phyloP scores from a whole-genome alignment of 2,797 vertebrate species.

The Sternarchorhynchus goeldii region DNA sequence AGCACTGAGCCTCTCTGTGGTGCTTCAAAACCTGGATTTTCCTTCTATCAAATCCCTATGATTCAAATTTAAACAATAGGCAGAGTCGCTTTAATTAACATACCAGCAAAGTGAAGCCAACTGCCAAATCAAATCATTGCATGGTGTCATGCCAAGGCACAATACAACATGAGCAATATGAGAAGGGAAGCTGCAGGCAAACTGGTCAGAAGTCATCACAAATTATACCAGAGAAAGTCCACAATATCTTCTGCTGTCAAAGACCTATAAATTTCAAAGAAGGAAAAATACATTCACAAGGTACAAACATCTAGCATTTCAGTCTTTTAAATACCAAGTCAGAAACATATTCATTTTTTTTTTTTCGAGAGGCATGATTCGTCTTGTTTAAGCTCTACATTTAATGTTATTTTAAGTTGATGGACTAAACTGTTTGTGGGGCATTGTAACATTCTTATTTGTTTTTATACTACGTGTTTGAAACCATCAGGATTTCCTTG shows the following conservation, averaged over 20 bases:
- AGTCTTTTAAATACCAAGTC: not conserved
- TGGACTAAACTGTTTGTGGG: not conserved
- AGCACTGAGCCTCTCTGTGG: conserved; percentile 44
- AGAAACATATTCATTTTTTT: not conserved
- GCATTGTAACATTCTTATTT: conserved; percentile 25
- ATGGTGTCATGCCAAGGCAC: conserved; percentile 41
- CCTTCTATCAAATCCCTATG: conserved; percentile 4
- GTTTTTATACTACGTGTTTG: conserved; percentile 32
- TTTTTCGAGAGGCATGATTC: not conserved
- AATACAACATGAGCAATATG: conserved; percentile 52
- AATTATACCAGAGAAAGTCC: conserved; percentile 19
- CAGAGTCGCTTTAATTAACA: conserved; percentile 20
- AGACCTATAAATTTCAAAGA: conserved; percentile 4
- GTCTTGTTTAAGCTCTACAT: not conserved
- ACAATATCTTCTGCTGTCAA: conserved; percentile 34
- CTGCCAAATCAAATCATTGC: conserved; percentile 28
- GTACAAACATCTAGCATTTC: not conserved
- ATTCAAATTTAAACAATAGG: conserved; percentile 18
- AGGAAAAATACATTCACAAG: not conserved
- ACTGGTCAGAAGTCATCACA: conserved; percentile 5
- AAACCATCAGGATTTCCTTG: conserved; percentile 8
- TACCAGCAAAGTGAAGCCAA: not conserved
- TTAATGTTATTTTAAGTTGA: conserved; percentile 36
- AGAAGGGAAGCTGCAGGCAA: conserved; percentile 32
- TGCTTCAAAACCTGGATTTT: conserved; percentile 41